Evolutionary conservation across 2,797 vertebrate species (phyloP).

Genomic region (Gila robusta): DNA sequence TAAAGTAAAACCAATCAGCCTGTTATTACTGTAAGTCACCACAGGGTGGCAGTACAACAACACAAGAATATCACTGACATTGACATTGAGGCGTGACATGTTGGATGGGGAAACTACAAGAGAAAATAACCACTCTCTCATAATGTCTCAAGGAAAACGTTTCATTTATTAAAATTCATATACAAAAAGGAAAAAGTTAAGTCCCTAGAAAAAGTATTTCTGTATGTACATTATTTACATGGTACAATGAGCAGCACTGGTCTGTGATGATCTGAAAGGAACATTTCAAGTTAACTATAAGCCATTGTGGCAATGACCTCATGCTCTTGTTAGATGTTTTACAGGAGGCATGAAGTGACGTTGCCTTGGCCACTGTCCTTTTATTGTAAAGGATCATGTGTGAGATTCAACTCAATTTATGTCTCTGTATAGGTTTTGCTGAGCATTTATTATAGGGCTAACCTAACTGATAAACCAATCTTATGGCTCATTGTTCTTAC

Average conservation of each 20-base stretch:
- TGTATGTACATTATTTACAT: conserved; percentile 76
- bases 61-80: neutral
- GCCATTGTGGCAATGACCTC: conserved; percentile 7
- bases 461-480: conserved; percentile 26
- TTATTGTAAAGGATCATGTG: neutral
- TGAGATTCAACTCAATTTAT: conserved; percentile 22
- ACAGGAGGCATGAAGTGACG: neutral
- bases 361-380: neutral
- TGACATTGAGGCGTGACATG: neutral
- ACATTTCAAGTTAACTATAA: conserved; percentile 6
- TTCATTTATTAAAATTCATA: conserved; percentile 80
- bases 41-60: conserved; percentile 5
- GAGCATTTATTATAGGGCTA: conserved; percentile 8
- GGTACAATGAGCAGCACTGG: conserved; percentile 36
- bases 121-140: conserved; percentile 14
- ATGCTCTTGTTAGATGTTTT: conserved; percentile 13
- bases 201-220: conserved; percentile 76
- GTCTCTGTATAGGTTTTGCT: neutral
- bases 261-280: conserved; percentile 24
- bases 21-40: neutral
- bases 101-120: neutral
- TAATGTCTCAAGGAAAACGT: conserved; percentile 65
- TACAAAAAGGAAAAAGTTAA: conserved; percentile 79
- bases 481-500: conserved; percentile 45
- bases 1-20: neutral